Evolutionary conservation across 1,140 invertebrate species (phyloP).

Genomic region (Dryas iulia): DNA sequence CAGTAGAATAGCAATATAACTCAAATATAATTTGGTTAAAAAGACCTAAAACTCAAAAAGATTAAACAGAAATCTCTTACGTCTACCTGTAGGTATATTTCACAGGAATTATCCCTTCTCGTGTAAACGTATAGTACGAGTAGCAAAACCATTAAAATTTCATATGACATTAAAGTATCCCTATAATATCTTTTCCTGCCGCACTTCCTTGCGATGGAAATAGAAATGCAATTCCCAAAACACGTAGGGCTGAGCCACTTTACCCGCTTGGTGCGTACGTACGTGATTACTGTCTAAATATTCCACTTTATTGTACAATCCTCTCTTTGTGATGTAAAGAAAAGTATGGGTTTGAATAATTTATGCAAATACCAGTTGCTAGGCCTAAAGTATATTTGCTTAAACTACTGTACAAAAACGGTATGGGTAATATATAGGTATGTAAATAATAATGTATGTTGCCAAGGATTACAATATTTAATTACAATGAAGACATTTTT

Average conservation of each 20-base stretch:
- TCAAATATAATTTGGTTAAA: too few species aligned
- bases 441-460: too few species aligned
- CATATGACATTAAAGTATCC: not conserved
- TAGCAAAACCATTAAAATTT: not conserved
- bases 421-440: too few species aligned
- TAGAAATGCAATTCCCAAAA: slow-evolving; percentile 49
- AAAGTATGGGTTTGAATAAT: slow-evolving; percentile 64
- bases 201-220: slow-evolving; percentile 37
- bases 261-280: slow-evolving; percentile 54
- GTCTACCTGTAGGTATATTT: not conserved
- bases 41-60: not conserved
- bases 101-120: not conserved
- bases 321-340: slow-evolving; percentile 64
- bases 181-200: not conserved
- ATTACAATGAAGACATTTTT: too few species aligned
- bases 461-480: too few species aligned
- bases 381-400: not conserved
- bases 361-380: slow-evolving; percentile 33
- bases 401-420: not conserved
- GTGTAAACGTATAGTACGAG: not conserved
- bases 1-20: too few species aligned
- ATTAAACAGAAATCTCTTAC: not conserved
- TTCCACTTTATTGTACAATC: slow-evolving; percentile 71
- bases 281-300: slow-evolving; percentile 73
- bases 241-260: slow-evolving; percentile 38